phyloP scores from a whole-genome alignment of 1,140 invertebrate genomes.

The Aricia agestis region DNA sequence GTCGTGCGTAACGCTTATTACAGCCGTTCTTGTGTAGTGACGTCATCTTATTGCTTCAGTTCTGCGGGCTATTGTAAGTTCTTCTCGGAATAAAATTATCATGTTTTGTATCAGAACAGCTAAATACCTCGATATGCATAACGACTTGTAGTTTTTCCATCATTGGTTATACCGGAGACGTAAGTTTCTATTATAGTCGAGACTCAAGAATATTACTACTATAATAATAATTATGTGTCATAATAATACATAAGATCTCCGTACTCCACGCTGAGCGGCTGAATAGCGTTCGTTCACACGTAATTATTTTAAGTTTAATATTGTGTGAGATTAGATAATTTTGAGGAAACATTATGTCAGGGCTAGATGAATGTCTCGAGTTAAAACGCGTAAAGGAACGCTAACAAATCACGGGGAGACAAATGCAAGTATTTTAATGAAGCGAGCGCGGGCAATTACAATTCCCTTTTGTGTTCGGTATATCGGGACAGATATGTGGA shows the following conservation, averaged over 20 bases:
- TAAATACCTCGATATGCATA: background rate
- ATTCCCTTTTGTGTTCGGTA: conserved; percentile 9
- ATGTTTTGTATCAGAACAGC: background rate
- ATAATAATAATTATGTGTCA: too few relatives aligned
- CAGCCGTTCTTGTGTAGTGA: background rate
- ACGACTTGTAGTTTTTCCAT: background rate
- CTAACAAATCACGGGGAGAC: conserved; percentile 7
- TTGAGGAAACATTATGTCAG: conserved; percentile 15
- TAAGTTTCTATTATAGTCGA: background rate
- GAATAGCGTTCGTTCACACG: background rate
- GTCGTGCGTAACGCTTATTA: background rate
- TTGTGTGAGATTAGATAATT: background rate
- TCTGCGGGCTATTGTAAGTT: background rate
- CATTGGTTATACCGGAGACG: background rate
- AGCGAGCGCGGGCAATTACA: conserved; percentile 8
- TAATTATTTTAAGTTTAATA: background rate
- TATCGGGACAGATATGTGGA: conserved; percentile 5
- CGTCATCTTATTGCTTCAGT: background rate
- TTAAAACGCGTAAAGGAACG: conserved; percentile 14
- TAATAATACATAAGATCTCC: too few relatives aligned
- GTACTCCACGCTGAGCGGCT: too few relatives aligned
- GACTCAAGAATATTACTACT: background rate
- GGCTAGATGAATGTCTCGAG: background rate
- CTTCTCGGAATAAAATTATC: background rate
- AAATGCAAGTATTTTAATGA: conserved; percentile 15